Percentiles rank a stretch among this genome's conserved stretches.
Conservation (phyloP, 2,888 invertebrate genomes). For the Psylliodes chrysocephalus region DNA sequence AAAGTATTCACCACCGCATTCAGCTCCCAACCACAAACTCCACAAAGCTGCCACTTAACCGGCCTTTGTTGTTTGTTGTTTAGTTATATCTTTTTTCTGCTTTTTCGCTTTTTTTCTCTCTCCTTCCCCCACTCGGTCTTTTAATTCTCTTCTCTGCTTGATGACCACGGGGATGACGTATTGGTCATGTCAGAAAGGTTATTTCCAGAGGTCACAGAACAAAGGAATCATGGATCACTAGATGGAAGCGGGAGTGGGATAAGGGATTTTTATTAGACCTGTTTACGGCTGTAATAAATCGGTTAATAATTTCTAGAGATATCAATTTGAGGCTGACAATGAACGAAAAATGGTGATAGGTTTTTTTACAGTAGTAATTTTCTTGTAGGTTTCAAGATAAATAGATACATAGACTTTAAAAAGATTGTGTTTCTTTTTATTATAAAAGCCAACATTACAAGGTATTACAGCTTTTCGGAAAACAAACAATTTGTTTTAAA, state of each 20-base stretch:
- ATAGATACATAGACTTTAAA: no score
- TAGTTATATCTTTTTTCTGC: slow-evolving; percentile 40
- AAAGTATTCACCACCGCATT: not conserved
- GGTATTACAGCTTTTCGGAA: no score
- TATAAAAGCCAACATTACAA: no score
- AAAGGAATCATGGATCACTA: slow-evolving; percentile 22
- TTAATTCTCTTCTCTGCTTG: slow-evolving; percentile 31
- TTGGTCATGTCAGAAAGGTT: slow-evolving; percentile 26
- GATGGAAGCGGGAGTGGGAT: slow-evolving; percentile 13
- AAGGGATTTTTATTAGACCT: slow-evolving; percentile 25
- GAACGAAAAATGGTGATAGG: not conserved
- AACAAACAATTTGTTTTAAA: no score
- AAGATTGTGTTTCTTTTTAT: no score
- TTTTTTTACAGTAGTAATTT: no score
- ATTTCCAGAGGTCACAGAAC: slow-evolving; percentile 30
- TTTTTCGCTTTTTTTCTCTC: slow-evolving; percentile 28
- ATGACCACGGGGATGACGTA: slow-evolving; percentile 34
- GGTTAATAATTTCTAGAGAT: not conserved
- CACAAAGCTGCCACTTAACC: slow-evolving; percentile 53
- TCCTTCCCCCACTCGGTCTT: slow-evolving; percentile 14
- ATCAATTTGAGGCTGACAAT: not conserved
- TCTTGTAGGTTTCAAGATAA: no score
- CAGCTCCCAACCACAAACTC: slow-evolving; percentile 31
- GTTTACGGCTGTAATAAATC: slow-evolving; percentile 12
- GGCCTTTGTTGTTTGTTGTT: slow-evolving; percentile 49